Base-by-base conservation (phyloP, 2,113 vertebrate genomes). In the Colius striatus region DNA sequence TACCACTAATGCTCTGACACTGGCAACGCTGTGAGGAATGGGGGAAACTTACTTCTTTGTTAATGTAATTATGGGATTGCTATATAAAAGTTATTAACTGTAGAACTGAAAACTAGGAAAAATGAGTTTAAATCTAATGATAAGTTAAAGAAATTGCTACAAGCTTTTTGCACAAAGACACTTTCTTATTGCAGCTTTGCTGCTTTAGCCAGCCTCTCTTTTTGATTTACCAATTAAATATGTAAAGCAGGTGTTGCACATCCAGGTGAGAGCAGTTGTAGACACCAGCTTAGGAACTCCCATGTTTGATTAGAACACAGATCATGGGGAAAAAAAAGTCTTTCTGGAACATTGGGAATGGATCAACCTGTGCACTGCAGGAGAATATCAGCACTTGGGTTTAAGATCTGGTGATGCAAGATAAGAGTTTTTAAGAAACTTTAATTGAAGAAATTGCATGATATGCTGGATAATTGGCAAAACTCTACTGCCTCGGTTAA, bases 61-160 rank as follows among this genome's bases (percentile, higher is more conserved):
- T 95, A 92, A 93, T 94, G 79, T 96, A 95, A 96, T 96, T 95
- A 92, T 93, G 94, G 83, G 85, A 90, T 63, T 84, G 68, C 72
- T 68, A 30, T 90, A 72, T 88, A 86, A 84, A 94, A 94, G 92
- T 95, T 95, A 87, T 85, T 93, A 90, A 94, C 90, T 92, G 93
- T 85, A 95, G 83, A 84, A 90, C 43, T 78, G 90, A 94, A 80
- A 96, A 87, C 65, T 2, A 9, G 75, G 67, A 85, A 90, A 94
- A 94, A 86, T 26, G n/a, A 84, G 77, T 68, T 86, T 92, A 74
- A 92, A 92, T 86, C 74, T 81, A 91, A 85, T 57, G 66, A 41
- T 84, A 93, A 97, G 74, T 79, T 88, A 89, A 87, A 75, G 67
- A 78, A 94, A 73, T 50, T 75, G 67, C 80, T 89, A n/a, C 87